A percentile compares a stretch with the other conserved stretches of the same genome.
Conservation (phyloP, 1,140 invertebrate species). For the Micrasema minimum region DNA sequence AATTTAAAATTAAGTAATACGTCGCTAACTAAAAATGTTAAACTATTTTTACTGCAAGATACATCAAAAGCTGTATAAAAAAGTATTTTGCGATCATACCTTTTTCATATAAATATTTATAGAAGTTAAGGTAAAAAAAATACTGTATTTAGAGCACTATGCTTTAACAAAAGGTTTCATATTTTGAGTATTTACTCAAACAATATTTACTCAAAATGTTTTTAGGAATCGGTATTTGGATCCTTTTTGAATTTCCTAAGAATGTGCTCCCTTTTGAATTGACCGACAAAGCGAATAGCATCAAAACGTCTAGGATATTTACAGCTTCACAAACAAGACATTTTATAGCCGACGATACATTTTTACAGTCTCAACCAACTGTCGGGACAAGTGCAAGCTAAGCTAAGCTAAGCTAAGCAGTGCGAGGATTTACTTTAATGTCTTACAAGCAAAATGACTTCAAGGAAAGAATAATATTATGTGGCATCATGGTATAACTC, state of each 20-base stretch:
- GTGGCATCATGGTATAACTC: too few species aligned
- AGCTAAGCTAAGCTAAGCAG: neutral
- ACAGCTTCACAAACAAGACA: neutral
- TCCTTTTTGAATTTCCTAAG: neutral
- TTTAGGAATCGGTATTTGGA: neutral
- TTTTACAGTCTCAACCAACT: neutral
- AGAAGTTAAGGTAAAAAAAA: too few species aligned
- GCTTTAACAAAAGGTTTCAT: too few species aligned
- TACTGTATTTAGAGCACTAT: too few species aligned
- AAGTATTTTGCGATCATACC: too few species aligned
- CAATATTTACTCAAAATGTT: neutral
- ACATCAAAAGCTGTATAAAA: too few species aligned
- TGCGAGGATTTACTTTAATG: neutral
- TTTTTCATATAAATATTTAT: too few species aligned
- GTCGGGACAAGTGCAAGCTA: neutral
- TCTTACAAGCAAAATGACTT: too few species aligned
- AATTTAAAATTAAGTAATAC: too few species aligned
- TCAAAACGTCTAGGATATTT: neutral
- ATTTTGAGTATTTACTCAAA: too few species aligned
- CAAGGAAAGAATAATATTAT: neutral
- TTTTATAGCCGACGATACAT: conserved; percentile 6
- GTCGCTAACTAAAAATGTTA: too few species aligned
- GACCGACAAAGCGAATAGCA: neutral
- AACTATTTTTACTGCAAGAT: too few species aligned
- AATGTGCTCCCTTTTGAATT: neutral